Evolutionary conservation across 2,888 invertebrate genomes (phyloP).

Genomic region (Cremastobaeus sp.): DNA sequence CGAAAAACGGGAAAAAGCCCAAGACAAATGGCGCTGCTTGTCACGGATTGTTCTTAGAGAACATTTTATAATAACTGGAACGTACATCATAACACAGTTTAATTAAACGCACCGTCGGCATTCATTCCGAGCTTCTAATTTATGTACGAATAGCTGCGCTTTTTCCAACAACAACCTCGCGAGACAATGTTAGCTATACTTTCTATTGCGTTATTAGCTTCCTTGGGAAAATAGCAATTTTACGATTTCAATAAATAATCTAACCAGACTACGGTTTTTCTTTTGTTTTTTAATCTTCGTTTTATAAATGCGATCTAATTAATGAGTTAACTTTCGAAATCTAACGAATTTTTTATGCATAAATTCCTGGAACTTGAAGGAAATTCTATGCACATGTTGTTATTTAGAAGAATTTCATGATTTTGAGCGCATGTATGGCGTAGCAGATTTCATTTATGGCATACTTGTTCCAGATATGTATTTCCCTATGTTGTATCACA

Average conservation of each 20-base stretch:
- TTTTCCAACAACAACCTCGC: conserved; percentile 53
- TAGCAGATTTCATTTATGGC: too few species aligned
- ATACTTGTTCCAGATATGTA: too few species aligned
- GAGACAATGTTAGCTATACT: conserved; percentile 50
- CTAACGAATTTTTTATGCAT: too few species aligned
- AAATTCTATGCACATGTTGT: too few species aligned
- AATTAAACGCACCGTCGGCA: conserved; percentile 74
- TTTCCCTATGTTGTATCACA: too few species aligned
- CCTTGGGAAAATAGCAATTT: conserved; percentile 44
- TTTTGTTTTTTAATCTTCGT: too few species aligned
- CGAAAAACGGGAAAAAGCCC: conserved; percentile 33
- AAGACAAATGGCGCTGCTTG: conserved; percentile 51
- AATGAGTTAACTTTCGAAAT: too few species aligned
- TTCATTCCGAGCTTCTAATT: conserved; percentile 70
- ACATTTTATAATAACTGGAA: conserved; percentile 62
- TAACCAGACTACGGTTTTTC: conserved; percentile 18
- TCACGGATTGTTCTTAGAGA: conserved; percentile 50
- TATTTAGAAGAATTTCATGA: too few species aligned
- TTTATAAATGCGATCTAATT: too few species aligned
- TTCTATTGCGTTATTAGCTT: conserved; percentile 51
- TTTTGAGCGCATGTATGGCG: too few species aligned
- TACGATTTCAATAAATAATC: conserved; percentile 53
- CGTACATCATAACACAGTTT: conserved; percentile 76
- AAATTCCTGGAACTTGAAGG: too few species aligned
- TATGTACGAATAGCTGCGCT: conserved; percentile 74